Evolutionary conservation across 2,113 vertebrate species (phyloP).

Genomic region (Microcebus murinus): DNA sequence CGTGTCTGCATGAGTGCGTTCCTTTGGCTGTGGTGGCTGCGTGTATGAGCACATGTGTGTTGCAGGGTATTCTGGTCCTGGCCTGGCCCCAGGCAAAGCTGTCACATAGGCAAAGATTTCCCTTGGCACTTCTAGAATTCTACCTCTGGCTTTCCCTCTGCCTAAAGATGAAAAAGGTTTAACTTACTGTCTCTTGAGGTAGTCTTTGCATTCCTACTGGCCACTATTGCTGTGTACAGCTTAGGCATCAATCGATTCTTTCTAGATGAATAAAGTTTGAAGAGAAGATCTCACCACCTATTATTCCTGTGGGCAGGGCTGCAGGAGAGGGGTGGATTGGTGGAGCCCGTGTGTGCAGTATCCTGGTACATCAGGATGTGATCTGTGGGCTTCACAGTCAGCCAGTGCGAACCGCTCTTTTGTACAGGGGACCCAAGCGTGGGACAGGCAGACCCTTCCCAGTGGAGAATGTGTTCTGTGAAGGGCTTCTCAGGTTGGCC

Average conservation of each 20-base stretch:
- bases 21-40: not conserved
- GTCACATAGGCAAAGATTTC: not conserved
- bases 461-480: not conserved
- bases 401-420: not conserved
- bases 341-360: not conserved
- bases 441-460: not conserved
- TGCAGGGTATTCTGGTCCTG: slow-evolving; percentile 28
- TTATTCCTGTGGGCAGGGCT: not conserved
- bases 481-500: not conserved
- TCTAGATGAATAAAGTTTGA: not conserved
- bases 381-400: not conserved
- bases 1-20: not conserved
- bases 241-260: not conserved
- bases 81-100: not conserved
- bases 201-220: not conserved
- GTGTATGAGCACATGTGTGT: not conserved
- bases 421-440: not conserved
- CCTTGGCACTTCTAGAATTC: not conserved
- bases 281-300: not conserved
- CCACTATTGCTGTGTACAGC: not conserved
- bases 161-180: not conserved
- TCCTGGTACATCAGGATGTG: not conserved
- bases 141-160: not conserved
- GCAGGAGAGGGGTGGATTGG: not conserved
- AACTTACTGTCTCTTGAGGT: not conserved